Conservation (phyloP, 2,888 invertebrate species). For the Pogonocherus hispidulus region DNA sequence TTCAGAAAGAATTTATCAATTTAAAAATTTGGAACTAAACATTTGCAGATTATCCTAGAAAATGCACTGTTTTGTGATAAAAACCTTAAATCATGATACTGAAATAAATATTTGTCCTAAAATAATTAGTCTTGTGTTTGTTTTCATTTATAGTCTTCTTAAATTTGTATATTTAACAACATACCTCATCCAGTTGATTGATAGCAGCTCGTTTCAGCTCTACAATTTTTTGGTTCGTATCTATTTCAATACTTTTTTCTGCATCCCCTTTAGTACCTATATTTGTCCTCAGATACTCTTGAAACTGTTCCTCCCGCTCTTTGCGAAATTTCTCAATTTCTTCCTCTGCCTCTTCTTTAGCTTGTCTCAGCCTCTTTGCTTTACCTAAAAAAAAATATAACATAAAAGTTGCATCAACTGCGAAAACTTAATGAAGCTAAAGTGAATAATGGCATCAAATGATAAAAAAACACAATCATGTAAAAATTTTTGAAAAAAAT, state of each 20-base stretch:
- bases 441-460: no score
- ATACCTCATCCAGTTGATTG: not conserved
- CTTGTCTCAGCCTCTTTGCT: conserved; percentile 21
- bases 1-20: no score
- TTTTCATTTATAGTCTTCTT: no score
- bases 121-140: no score
- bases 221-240: conserved; percentile 11
- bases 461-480: not conserved
- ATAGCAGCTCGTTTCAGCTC: conserved; percentile 8
- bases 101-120: no score
- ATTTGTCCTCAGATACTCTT: not conserved
- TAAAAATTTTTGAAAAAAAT: not conserved
- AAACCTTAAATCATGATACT: no score
- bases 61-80: no score
- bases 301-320: conserved; percentile 12
- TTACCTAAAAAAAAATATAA: conserved; percentile 14
- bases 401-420: not conserved
- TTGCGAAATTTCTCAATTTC: conserved; percentile 24
- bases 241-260: conserved; percentile 5
- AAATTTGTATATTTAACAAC: not conserved
- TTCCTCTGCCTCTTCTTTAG: conserved; percentile 21
- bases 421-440: not conserved
- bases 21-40: no score
- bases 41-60: no score
- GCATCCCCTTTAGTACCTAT: conserved; percentile 10